Evolutionary conservation across 2,888 invertebrate genomes (phyloP), one percentile per base, ranked within the genome.

Genomic region (Spatulosminthurus flaviceps): DNA sequence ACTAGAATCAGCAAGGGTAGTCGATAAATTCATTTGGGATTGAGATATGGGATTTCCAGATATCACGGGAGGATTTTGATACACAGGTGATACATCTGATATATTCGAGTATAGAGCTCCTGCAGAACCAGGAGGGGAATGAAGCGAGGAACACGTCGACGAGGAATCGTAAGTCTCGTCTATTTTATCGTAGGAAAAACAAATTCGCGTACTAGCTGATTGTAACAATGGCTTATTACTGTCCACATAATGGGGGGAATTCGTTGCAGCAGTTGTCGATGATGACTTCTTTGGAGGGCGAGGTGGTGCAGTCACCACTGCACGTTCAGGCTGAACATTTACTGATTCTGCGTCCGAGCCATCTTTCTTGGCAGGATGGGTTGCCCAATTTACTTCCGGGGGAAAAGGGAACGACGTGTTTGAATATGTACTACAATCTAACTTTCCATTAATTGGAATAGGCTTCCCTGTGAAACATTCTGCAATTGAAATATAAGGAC

Each of bases 401-500:
- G 85, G 84, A 74, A 85, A 85, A 22, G 83, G 82, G 75, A 85
- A 85, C 13, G 80, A 81, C 13, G 81, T 81, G 61, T 84, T 84
- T 75, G 79, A 81, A 51, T 85, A 85, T 7, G 82, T 82, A 43
- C 80, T 83, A 74, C 67, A 78, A 19, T 69, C 72, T 11, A 80
- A 61, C 69, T 81, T 81, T 13, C 78, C 81, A 74, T 81, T 83
- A 41, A 78, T 81, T 28, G 81, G 82, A 13, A 87, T 85, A 5
- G 88, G 88, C 79, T 87, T 88, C 74, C 96, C 96, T 42, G 96
- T 95, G 85, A 94, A 93, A 88, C 96, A 96, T 88, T 96, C 96
- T 77, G 95, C 95, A 85, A 96, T 95, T 11, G 95, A 94, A 88
- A 96, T 96, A 87, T 96, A 96, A 0, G 95, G 94, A 26, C 94